phyloP scores from a whole-genome alignment of 2,797 vertebrate species.

The Austrolebias charrua region DNA sequence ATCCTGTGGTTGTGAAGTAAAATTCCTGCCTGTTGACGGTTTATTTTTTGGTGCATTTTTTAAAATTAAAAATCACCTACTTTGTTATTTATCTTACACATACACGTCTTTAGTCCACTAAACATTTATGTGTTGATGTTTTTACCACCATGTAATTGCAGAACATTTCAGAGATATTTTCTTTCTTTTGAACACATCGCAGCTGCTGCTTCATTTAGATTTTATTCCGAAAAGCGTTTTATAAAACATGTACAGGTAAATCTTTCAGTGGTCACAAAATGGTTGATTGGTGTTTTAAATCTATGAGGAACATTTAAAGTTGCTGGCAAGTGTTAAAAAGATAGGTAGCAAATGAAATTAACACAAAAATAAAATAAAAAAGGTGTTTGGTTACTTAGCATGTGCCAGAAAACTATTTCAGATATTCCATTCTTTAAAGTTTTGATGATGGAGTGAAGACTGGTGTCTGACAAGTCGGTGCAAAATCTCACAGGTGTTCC shows the following conservation, averaged over 20 bases:
- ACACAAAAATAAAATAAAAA: too few species aligned
- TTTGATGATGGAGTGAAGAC: not conserved
- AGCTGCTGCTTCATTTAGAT: slow-evolving; percentile 7
- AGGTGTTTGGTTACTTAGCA: too few species aligned
- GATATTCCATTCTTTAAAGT: too few species aligned
- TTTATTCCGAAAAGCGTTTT: not conserved
- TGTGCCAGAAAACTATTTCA: too few species aligned
- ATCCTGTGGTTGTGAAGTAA: not conserved
- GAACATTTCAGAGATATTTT: not conserved
- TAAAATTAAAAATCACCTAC: too few species aligned
- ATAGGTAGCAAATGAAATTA: too few species aligned
- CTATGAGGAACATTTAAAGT: not conserved
- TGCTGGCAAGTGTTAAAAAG: too few species aligned
- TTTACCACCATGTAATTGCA: slow-evolving; percentile 5
- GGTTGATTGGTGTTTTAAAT: too few species aligned
- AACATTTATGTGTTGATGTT: too few species aligned
- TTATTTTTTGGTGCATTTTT: not conserved
- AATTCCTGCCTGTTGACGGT: not conserved
- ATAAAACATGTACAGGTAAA: not conserved
- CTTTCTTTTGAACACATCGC: not conserved
- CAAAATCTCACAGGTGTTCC: not conserved
- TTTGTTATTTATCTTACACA: too few species aligned
- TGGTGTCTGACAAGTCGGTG: not conserved
- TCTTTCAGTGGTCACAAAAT: not conserved
- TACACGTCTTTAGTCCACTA: too few species aligned